Evolutionary conservation across 2,113 vertebrate species (phyloP).

Genomic region (Campylorhamphus procurvoides): DNA sequence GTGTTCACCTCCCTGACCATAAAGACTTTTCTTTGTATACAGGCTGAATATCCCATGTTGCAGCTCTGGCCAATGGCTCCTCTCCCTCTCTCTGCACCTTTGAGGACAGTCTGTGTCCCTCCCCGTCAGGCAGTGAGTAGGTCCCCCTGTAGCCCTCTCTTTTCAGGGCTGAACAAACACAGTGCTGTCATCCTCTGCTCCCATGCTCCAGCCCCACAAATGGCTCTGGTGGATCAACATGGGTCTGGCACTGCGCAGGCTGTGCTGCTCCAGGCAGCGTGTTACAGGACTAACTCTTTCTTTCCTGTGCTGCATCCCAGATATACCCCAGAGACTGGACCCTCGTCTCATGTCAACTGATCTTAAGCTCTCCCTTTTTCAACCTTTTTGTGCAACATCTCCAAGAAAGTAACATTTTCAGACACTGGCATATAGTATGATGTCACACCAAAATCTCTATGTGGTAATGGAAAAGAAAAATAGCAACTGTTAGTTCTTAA

Average conservation of each 20-base stretch:
- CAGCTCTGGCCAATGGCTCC: fast-evolving
- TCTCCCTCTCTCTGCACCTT: neutral
- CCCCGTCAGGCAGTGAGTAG: neutral
- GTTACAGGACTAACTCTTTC: neutral
- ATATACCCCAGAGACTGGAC: neutral
- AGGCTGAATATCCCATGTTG: neutral
- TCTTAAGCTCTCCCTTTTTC: neutral
- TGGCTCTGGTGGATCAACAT: fast-evolving
- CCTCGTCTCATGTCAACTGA: neutral
- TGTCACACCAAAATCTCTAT: neutral
- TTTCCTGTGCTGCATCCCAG: neutral
- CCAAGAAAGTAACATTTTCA: neutral
- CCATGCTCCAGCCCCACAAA: fast-evolving
- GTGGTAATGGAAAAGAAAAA: neutral
- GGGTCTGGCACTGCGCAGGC: neutral
- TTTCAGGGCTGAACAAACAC: neutral
- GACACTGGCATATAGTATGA: neutral
- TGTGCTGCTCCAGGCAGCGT: fast-evolving
- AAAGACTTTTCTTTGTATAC: fast-evolving
- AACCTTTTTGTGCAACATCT: neutral
- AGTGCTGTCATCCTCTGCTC: neutral
- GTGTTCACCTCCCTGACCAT: neutral
- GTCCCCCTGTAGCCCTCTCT: neutral
- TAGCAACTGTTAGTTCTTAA: neutral
- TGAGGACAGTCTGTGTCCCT: neutral